Percentiles rank a stretch among this genome's conserved stretches.
Conservation (phyloP, 2,888 invertebrate genomes). For the Panopea generosa region DNA sequence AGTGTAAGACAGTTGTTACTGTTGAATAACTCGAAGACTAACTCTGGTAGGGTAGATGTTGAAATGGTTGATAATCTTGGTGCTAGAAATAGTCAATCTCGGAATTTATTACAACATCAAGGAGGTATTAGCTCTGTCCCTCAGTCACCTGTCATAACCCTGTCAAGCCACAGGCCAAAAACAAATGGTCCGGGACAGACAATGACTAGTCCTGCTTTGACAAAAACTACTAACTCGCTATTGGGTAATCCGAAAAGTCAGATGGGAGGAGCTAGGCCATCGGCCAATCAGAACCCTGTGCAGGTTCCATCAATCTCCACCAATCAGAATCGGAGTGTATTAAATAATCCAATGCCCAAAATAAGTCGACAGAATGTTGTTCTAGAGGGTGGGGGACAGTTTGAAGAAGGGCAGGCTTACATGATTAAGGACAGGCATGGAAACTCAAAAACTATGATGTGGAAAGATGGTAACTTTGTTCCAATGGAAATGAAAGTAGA, state of each 20-base stretch:
- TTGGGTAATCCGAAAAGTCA: neutral
- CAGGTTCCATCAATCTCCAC: constrained; percentile 50
- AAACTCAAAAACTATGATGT: constrained; percentile 50
- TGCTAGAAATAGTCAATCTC: constrained; percentile 4
- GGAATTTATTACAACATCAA: neutral
- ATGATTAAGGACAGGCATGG: constrained; percentile 52
- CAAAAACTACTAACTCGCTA: no score
- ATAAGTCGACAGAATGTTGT: constrained; percentile 48
- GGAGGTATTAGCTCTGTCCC: neutral
- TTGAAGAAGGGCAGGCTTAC: constrained; percentile 62
- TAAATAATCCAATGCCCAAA: constrained; percentile 15
- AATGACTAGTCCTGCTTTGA: no score
- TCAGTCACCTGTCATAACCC: constrained; percentile 13
- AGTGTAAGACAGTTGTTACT: constrained; percentile 1
- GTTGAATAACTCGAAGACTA: constrained; percentile 15
- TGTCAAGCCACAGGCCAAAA: constrained; percentile 22
- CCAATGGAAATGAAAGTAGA: neutral
- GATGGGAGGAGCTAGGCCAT: neutral
- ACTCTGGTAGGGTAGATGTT: constrained; percentile 20
- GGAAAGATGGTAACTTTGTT: constrained; percentile 42
- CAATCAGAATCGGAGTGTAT: constrained; percentile 24
- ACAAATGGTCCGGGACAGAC: neutral
- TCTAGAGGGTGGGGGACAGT: constrained; percentile 60
- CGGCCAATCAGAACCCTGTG: constrained; percentile 6
- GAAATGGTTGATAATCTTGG: constrained; percentile 30